Base-by-base conservation (phyloP, 2,888 invertebrate species). In the Ectobius pallidus region DNA sequence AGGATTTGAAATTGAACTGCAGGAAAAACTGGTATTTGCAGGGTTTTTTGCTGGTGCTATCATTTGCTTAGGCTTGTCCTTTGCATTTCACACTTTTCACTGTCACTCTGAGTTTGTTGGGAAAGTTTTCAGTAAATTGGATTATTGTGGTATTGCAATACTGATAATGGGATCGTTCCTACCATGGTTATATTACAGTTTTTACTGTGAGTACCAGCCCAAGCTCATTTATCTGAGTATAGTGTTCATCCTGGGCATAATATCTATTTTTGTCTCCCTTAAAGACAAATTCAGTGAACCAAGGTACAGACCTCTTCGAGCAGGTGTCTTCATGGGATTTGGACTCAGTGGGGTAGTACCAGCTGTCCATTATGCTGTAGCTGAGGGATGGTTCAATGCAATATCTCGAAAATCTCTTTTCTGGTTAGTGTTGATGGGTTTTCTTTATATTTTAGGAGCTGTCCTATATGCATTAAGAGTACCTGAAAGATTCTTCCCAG, bases 81-180 rank as follows among this genome's bases (percentile, higher is more conserved):
- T 95, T 84, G 92, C 96, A 78, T 99, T 99, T 85, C 99, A 99
- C 85, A 99, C 99, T 52, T 90, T 99, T 73, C 96, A 95, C 85
- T 99, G 99, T 85, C 99, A 99, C 84, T 99, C 99, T 58, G 95
- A 97, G 85, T 93, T 92, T 85, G 94, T 99, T 74, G 97, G 97
- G 77, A 96, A 94, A 85, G 86, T 99, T 77, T 99, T 99, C 83
- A 97, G 97, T 82, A 99, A 99, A 90, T 90, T 99, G 81, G 99
- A 99, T 85, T 99, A 99, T 84, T 98, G 98, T 84, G 99, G 99
- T 73, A 99, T 99, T 80, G 96, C 99, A 14, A 85, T 99, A 81
- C 88, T 99, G 74, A 99, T 99, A 75, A 97, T 99, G 92, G 99
- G 99, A 61, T 98, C 98, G 58, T 99, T 98, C 86, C 96, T 99